Evolutionary conservation across 2,113 vertebrate genomes (phyloP).

Genomic region (Heterochromis multidens): DNA sequence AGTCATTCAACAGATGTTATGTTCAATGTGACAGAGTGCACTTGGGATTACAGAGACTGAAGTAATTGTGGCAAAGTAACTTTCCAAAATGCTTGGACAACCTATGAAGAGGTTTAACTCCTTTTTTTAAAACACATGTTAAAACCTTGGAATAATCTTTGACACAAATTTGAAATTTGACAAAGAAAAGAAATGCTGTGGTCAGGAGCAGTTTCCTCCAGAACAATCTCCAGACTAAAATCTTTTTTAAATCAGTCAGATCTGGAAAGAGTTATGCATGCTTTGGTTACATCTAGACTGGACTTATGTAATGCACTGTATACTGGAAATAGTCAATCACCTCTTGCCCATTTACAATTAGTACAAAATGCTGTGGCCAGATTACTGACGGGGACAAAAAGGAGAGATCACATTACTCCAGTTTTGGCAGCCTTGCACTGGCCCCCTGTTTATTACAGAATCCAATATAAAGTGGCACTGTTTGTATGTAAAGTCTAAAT

Average conservation of each 20-base stretch:
- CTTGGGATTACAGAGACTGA: not conserved
- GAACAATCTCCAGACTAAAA: not conserved
- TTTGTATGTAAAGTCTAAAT: not conserved
- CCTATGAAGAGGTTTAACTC: not conserved
- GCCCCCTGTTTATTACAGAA: not conserved
- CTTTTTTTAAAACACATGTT: too few relatives aligned
- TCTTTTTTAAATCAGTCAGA: not conserved
- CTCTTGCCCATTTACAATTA: not conserved
- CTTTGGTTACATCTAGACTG: not conserved
- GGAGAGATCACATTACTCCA: not conserved
- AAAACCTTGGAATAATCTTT: not conserved
- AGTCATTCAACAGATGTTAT: not conserved
- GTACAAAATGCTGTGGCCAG: not conserved
- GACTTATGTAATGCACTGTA: not conserved
- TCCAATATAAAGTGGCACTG: not conserved
- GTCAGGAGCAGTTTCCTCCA: not conserved
- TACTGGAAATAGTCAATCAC: not conserved
- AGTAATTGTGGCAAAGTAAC: not conserved
- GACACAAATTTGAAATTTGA: not conserved
- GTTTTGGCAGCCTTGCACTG: not conserved
- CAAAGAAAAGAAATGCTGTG: not conserved
- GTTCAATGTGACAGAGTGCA: not conserved
- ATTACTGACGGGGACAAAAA: not conserved
- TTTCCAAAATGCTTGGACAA: not conserved
- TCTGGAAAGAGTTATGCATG: not conserved